These are phyloP conservation scores for Protaetia brevitarsis DNA, from an alignment of 1,140 invertebrate genomes.

Conservation along the genomic window DNA sequence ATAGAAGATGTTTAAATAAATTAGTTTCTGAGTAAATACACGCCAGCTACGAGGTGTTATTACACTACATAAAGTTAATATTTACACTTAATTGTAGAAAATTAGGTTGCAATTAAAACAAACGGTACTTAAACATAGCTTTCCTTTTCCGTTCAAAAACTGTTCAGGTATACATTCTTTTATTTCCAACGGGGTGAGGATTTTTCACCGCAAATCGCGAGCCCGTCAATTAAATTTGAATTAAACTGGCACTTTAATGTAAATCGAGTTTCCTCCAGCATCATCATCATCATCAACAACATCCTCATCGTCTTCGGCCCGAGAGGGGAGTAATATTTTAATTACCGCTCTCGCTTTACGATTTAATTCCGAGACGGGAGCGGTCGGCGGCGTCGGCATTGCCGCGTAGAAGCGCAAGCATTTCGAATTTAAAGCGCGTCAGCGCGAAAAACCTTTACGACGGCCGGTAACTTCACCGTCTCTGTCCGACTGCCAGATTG, in stretches of 20 bases:
- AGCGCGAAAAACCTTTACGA: neutral
- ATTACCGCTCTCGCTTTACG: constrained; percentile 9
- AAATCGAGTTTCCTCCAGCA: constrained; percentile 4
- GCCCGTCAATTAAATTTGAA: constrained; percentile 2
- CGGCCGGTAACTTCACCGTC: neutral
- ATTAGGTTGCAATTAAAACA: too few species aligned
- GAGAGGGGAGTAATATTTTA: constrained; percentile 12
- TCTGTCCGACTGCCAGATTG: neutral
- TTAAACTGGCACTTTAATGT: neutral
- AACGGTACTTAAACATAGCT: too few species aligned
- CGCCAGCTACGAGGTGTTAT: too few species aligned
- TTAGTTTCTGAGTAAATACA: too few species aligned
- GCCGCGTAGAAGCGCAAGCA: neutral
- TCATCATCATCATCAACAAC: neutral
- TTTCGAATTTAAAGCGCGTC: neutral
- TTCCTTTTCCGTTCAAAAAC: too few species aligned
- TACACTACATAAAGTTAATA: too few species aligned
- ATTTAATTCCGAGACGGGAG: constrained; percentile 1
- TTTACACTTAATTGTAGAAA: too few species aligned
- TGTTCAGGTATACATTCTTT: neutral
- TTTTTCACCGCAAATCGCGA: neutral
- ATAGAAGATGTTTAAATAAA: too few species aligned
- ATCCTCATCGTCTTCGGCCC: neutral
- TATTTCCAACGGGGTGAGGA: neutral
- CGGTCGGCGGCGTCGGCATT: neutral